Conservation (phyloP, 2,797 vertebrate genomes). For the Coluber constrictor region DNA sequence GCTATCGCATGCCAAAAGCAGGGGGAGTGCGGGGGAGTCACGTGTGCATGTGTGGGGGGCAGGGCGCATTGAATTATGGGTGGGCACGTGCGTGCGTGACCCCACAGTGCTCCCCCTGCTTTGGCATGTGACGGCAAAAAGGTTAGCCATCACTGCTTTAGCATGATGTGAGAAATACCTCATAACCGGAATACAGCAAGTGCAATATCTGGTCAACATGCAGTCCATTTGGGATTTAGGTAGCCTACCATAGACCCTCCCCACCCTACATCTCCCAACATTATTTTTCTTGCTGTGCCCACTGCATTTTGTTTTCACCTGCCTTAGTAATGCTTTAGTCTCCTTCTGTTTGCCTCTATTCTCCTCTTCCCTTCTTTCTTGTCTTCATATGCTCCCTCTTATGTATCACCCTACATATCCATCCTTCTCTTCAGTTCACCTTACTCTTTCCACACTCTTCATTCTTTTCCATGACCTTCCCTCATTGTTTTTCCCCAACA, state of each 20-base stretch:
- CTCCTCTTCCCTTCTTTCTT: neutral
- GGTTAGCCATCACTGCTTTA: neutral
- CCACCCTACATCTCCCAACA: neutral
- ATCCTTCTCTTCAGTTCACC: neutral
- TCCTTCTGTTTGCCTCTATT: neutral
- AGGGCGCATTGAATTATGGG: no score
- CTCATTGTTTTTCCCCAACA: neutral
- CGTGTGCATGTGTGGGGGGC: no score
- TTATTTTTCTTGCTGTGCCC: neutral
- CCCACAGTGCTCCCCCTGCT: no score
- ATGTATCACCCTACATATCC: neutral
- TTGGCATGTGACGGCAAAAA: no score
- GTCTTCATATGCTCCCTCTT: neutral
- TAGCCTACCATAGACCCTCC: neutral
- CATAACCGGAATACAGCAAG: neutral
- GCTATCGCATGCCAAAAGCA: no score
- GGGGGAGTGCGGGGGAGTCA: no score
- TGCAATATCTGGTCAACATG: neutral
- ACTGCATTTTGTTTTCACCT: neutral
- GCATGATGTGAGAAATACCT: neutral
- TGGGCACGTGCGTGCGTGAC: no score
- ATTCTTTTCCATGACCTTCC: neutral
- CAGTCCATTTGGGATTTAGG: neutral
- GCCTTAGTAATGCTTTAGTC: neutral
- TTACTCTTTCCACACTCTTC: neutral